Percentiles rank a stretch among this genome's conserved stretches.
These are phyloP conservation scores for Platalea minor DNA, from an alignment of 2,797 vertebrate genomes.

Conservation along the genomic window DNA sequence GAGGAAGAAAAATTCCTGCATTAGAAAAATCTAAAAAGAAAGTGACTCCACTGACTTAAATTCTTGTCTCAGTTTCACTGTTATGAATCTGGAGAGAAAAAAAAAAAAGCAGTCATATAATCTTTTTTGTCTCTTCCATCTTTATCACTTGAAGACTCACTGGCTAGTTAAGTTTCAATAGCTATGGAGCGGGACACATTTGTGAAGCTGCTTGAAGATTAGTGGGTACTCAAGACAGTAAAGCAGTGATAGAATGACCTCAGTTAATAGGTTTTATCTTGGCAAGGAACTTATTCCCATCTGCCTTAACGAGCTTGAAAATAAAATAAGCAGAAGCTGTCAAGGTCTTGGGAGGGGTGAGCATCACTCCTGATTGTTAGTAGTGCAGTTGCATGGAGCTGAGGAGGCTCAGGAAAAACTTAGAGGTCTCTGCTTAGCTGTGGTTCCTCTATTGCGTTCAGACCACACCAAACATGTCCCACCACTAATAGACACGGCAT, in stretches of 20 bases:
- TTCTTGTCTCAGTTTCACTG: background rate
- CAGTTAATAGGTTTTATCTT: constrained; percentile 19
- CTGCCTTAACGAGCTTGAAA: background rate
- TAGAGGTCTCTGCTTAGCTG: background rate
- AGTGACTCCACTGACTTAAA: background rate
- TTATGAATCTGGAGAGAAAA: background rate
- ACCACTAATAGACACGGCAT: rapidly evolving
- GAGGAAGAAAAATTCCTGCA: background rate
- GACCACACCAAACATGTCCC: background rate
- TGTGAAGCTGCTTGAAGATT: background rate
- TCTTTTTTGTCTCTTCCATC: background rate
- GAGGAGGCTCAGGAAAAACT: background rate
- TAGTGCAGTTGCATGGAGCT: background rate
- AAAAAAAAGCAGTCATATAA: background rate
- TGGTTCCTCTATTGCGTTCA: background rate
- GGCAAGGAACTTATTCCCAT: background rate
- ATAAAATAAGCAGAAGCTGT: constrained; percentile 13
- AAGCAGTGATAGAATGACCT: constrained; percentile 1
- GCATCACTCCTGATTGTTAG: background rate
- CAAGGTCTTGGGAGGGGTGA: background rate
- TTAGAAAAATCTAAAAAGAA: constrained; percentile 2
- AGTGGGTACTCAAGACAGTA: constrained; percentile 13
- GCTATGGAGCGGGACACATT: background rate
- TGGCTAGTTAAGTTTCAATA: background rate
- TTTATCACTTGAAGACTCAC: background rate